phyloP scores from a whole-genome alignment of 1,140 invertebrate genomes.

The Rhagoletis pomonella region DNA sequence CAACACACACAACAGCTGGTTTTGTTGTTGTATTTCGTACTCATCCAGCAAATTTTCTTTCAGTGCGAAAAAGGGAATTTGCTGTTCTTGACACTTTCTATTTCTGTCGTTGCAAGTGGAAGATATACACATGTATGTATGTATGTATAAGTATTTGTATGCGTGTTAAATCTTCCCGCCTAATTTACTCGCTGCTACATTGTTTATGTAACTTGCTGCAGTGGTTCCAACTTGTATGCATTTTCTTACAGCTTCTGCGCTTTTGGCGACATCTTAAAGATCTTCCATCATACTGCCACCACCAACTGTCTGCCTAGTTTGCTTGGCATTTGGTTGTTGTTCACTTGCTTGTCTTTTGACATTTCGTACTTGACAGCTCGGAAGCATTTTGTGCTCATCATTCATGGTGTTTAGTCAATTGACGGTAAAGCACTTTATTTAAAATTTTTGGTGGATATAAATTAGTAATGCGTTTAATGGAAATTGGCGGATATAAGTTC shows the following conservation, averaged over 20 bases:
- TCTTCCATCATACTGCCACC: constrained; percentile 41
- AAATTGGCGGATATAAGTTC: constrained; percentile 8
- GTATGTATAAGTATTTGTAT: not conserved
- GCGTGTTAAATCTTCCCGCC: not conserved
- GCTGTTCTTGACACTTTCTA: constrained; percentile 49
- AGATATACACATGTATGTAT: not conserved
- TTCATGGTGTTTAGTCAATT: constrained; percentile 19
- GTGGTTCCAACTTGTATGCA: not conserved
- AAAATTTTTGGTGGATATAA: not conserved
- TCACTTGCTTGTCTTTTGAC: constrained; percentile 45
- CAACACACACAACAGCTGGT: too few species aligned
- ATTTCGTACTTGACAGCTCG: constrained; percentile 42
- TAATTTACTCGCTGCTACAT: constrained; percentile 6
- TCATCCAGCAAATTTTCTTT: not conserved
- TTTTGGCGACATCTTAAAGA: constrained; percentile 44
- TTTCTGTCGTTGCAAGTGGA: not conserved
- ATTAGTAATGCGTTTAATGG: constrained; percentile 32
- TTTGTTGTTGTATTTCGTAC: not conserved
- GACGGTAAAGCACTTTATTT: not conserved
- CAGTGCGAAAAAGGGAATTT: not conserved
- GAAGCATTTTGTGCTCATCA: constrained; percentile 22
- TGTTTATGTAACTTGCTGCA: not conserved
- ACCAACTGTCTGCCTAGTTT: not conserved
- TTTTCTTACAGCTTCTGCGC: not conserved
- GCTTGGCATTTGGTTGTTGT: constrained; percentile 42